Conservation (phyloP, 2,797 vertebrate species). For the Scomberomorus guttatus region DNA sequence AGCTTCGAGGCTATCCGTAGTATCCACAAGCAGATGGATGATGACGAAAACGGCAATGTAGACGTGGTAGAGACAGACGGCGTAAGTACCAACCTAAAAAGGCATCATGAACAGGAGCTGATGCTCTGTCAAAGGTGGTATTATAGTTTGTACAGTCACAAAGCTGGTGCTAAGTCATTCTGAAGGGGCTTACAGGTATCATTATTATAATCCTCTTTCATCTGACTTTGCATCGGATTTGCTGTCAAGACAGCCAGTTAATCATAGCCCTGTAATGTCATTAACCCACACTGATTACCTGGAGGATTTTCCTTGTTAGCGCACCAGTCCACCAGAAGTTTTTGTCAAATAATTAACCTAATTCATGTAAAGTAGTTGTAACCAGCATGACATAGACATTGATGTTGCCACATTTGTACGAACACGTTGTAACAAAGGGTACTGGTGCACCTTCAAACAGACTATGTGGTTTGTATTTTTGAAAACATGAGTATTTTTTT, state of each 20-base stretch:
- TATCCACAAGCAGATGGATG: slow-evolving; percentile 99
- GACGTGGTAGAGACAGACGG: slow-evolving; percentile 96
- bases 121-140: not conserved
- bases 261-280: slow-evolving; percentile 27
- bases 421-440: not conserved
- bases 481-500: not conserved
- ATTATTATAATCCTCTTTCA: slow-evolving; percentile 30
- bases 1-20: slow-evolving; percentile 95
- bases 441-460: not conserved
- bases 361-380: slow-evolving; percentile 10
- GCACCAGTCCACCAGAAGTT: slow-evolving; percentile 1
- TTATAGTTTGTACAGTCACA: slow-evolving; percentile 7
- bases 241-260: slow-evolving; percentile 33
- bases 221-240: slow-evolving; percentile 24
- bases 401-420: not conserved
- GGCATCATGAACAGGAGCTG: not conserved
- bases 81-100: slow-evolving; percentile 81
- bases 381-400: not conserved
- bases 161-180: not conserved
- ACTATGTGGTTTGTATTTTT: not conserved
- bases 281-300: slow-evolving; percentile 8
- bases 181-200: slow-evolving; percentile 31
- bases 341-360: slow-evolving; percentile 50
- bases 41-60: slow-evolving; percentile 97
- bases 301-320: slow-evolving; percentile 14